These are phyloP conservation scores for Microctonus aethiopoides DNA, from an alignment of 2,888 invertebrate species.

Conservation along the genomic window DNA sequence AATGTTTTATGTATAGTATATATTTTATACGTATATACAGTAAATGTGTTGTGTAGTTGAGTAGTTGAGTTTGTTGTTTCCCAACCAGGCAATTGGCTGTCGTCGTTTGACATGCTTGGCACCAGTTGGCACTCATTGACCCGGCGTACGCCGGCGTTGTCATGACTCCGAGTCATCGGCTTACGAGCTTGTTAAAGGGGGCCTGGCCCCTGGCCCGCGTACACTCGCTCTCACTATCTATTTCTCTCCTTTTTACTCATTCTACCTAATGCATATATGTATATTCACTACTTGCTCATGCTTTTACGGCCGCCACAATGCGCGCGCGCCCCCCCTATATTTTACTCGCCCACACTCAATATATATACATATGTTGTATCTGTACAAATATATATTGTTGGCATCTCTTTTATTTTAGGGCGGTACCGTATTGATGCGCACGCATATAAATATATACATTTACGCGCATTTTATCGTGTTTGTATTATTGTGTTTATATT, in stretches of 20 bases:
- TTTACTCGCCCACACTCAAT: not conserved
- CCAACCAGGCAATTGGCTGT: constrained; percentile 62
- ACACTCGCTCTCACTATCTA: constrained; percentile 21
- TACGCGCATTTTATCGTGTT: not conserved
- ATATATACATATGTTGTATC: not conserved
- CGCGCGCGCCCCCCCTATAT: not conserved
- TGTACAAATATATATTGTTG: no score
- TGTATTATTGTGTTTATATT: not conserved
- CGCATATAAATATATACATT: constrained; percentile 10
- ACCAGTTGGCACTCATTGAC: constrained; percentile 65
- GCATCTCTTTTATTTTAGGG: constrained; percentile 4
- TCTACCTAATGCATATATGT: no score
- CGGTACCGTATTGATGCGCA: constrained; percentile 19
- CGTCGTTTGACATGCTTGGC: constrained; percentile 64
- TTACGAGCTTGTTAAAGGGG: constrained; percentile 61
- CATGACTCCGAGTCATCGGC: constrained; percentile 66
- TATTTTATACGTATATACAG: no score
- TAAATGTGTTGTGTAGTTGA: no score
- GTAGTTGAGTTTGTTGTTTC: constrained; percentile 61
- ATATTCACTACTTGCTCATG: constrained; percentile 17
- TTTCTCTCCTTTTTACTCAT: no score
- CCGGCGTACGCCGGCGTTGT: constrained; percentile 58
- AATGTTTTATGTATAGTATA: no score
- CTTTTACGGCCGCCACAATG: constrained; percentile 20
- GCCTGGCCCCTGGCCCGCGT: constrained; percentile 57